These are phyloP conservation scores for Muscicapa comitata DNA, from an alignment of 2,797 vertebrate species.

Conservation along the genomic window DNA sequence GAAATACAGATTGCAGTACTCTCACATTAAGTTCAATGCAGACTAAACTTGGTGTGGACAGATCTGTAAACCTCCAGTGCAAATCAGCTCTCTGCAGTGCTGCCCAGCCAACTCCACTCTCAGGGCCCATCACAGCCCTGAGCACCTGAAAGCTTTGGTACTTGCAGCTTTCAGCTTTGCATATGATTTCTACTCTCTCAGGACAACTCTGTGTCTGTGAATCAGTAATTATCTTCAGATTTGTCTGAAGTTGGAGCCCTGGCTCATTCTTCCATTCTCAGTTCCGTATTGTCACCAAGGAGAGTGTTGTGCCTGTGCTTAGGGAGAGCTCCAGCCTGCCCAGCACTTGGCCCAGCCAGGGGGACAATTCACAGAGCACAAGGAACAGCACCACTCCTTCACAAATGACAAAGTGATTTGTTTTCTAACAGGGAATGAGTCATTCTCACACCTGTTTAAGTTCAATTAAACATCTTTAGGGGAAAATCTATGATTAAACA, in stretches of 20 bases:
- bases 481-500: not conserved
- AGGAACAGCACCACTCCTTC: not conserved
- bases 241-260: not conserved
- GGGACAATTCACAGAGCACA: not conserved
- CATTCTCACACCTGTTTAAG: not conserved
- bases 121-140: not conserved
- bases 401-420: not conserved
- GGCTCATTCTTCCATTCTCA: not conserved
- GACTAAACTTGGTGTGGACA: not conserved
- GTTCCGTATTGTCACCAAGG: not conserved
- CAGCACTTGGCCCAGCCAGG: not conserved
- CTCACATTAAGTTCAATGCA: not conserved
- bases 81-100: not conserved
- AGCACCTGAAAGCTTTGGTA: not conserved
- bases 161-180: not conserved
- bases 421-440: not conserved
- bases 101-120: not conserved
- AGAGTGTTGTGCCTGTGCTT: not conserved
- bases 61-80: not conserved
- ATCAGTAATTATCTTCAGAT: not conserved
- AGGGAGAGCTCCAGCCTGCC: not conserved
- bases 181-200: not conserved
- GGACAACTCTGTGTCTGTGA: not conserved
- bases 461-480: not conserved
- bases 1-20: not conserved